phyloP scores from a whole-genome alignment of 1,140 invertebrate genomes.

The Ridgeia piscesae region DNA sequence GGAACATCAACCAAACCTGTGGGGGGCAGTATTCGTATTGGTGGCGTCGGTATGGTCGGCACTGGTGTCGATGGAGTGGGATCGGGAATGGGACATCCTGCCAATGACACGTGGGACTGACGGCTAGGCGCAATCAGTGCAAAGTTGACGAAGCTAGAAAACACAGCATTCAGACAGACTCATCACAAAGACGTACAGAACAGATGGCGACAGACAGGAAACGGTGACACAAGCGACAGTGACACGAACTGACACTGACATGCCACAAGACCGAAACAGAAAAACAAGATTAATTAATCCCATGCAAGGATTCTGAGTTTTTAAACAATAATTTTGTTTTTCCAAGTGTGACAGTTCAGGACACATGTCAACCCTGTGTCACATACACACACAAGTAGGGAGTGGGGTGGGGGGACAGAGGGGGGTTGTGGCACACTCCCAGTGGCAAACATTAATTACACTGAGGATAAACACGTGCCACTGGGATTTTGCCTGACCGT shows the following conservation, averaged over 20 bases:
- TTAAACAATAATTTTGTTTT: neutral
- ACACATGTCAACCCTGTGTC: neutral
- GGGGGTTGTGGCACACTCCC: neutral
- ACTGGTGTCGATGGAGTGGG: constrained; percentile 15
- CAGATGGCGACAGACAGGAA: neutral
- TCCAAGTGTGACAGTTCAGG: neutral
- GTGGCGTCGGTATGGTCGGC: constrained; percentile 7
- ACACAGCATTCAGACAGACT: neutral
- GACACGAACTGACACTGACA: neutral
- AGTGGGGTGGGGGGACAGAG: neutral
- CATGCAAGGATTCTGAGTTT: neutral
- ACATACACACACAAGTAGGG: neutral
- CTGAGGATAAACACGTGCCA: neutral
- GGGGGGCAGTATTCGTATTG: neutral
- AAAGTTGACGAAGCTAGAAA: constrained; percentile 72
- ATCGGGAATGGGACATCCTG: constrained; percentile 65
- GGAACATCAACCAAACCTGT: neutral
- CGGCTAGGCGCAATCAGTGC: constrained; percentile 67
- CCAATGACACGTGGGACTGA: constrained; percentile 67
- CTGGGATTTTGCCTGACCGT: neutral
- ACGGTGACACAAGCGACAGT: neutral
- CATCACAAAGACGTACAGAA: neutral
- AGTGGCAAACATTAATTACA: neutral
- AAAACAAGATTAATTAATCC: neutral
- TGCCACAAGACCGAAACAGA: neutral